Percentiles rank a stretch among this genome's conserved stretches.
These are phyloP conservation scores for Chascanopsetta lugubris DNA, from an alignment of 2,113 vertebrate species.

Conservation along the genomic window DNA sequence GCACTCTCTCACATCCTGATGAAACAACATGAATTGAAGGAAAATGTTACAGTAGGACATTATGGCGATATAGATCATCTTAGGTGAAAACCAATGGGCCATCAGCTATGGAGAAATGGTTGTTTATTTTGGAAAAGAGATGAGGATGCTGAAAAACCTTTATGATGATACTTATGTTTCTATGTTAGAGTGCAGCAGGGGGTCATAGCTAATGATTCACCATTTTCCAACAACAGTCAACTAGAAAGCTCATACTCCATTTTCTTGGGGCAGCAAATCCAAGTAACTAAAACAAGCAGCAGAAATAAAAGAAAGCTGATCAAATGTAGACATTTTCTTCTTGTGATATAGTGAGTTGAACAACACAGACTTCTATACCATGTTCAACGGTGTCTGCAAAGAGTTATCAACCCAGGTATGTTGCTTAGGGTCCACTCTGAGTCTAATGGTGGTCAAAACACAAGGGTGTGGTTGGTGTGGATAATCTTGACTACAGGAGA, in stretches of 20 bases:
- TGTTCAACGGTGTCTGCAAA: no score
- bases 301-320: slow-evolving; percentile 32
- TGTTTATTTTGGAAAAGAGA: background rate
- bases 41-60: background rate
- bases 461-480: background rate
- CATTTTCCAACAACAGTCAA: slow-evolving; percentile 43
- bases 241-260: slow-evolving; percentile 19
- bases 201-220: slow-evolving; percentile 24
- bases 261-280: slow-evolving; percentile 35
- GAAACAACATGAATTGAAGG: background rate
- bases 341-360: background rate
- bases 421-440: no score
- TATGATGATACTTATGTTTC: background rate
- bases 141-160: background rate
- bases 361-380: background rate
- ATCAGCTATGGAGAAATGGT: background rate
- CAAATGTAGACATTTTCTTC: background rate
- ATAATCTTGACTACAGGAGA: background rate
- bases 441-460: slow-evolving; percentile 20
- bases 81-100: background rate
- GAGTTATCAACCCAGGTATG: no score
- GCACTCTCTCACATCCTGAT: background rate
- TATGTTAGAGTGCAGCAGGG: slow-evolving; percentile 27
- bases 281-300: slow-evolving; percentile 4
- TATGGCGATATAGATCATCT: background rate